These are phyloP conservation scores for Stenolophus ochropezus DNA, from an alignment of 2,888 invertebrate genomes.

Conservation along the genomic window DNA sequence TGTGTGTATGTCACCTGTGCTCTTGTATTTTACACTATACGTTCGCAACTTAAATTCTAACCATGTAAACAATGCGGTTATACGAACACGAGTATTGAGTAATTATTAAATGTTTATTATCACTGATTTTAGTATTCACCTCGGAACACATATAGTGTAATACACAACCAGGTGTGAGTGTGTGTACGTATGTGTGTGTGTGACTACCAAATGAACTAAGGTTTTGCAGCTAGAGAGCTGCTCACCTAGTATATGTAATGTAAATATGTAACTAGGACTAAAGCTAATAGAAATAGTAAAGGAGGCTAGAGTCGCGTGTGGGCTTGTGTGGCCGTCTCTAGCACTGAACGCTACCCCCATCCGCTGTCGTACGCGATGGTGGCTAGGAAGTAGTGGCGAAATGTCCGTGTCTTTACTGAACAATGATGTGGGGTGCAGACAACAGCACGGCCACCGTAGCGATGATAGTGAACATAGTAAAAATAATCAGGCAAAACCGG, in stretches of 20 bases:
- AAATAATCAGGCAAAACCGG: slow-evolving; percentile 96
- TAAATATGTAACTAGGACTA: slow-evolving; percentile 42
- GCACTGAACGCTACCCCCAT: slow-evolving; percentile 14
- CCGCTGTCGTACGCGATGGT: not conserved
- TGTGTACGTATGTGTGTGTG: slow-evolving; percentile 43
- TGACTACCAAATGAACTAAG: slow-evolving; percentile 53
- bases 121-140: not conserved
- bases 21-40: slow-evolving; percentile 15
- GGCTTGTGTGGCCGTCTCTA: slow-evolving; percentile 1
- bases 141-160: slow-evolving; percentile 23
- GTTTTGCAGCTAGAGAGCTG: slow-evolving; percentile 47
- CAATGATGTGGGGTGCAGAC: slow-evolving; percentile 96
- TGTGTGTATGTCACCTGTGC: not conserved
- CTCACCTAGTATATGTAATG: slow-evolving; percentile 47
- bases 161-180: not conserved
- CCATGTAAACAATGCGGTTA: not conserved
- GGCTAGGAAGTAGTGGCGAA: not conserved
- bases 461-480: slow-evolving; percentile 94
- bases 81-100: slow-evolving; percentile 8
- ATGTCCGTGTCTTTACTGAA: slow-evolving; percentile 78
- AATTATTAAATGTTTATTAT: not conserved
- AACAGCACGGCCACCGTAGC: slow-evolving; percentile 93
- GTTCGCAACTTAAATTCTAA: slow-evolving; percentile 1
- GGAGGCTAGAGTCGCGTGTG: slow-evolving; percentile 26
- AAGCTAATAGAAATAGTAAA: slow-evolving; percentile 42